These are phyloP conservation scores for Scolopax bukidnonensis DNA, from an alignment of 2,797 vertebrate species.

Conservation along the genomic window DNA sequence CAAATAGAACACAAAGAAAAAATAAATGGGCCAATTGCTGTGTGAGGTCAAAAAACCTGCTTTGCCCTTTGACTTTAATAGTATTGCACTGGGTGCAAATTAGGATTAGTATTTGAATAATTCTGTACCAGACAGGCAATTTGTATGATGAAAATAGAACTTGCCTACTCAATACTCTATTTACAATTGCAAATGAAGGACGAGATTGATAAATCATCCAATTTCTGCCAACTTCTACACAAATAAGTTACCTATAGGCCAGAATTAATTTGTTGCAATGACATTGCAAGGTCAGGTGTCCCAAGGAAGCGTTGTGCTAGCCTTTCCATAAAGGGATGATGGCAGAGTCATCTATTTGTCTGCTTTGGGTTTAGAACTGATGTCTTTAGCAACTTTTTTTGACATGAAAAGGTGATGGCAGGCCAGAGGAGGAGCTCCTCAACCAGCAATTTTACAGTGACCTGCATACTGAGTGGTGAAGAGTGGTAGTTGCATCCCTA, in stretches of 20 bases:
- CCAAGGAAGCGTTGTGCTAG: neutral
- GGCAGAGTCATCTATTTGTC: conserved; percentile 25
- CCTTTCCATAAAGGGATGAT: neutral
- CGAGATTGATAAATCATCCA: conserved; percentile 68
- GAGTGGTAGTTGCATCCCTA: neutral
- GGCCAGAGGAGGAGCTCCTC: conserved; percentile 43
- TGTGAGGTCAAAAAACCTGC: conserved; percentile 11
- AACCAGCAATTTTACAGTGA: conserved; percentile 47
- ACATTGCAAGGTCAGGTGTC: conserved; percentile 40
- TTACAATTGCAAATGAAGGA: conserved; percentile 74
- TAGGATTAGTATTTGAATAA: conserved; percentile 66
- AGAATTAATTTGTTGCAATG: conserved; percentile 65
- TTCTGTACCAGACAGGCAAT: conserved; percentile 59
- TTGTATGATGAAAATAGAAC: conserved; percentile 69
- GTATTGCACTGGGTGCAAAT: conserved; percentile 57
- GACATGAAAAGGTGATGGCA: conserved; percentile 21
- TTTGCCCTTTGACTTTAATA: conserved; percentile 31
- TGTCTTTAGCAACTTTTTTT: conserved; percentile 60
- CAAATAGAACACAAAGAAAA: conserved; percentile 16
- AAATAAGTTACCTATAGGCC: conserved; percentile 61
- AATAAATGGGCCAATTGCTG: conserved; percentile 11
- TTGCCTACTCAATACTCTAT: conserved; percentile 65
- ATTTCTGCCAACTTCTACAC: conserved; percentile 64
- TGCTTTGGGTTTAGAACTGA: conserved; percentile 33
- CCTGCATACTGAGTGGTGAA: conserved; percentile 21